phyloP scores from a whole-genome alignment of 2,888 invertebrate species.

The Ectemnius lituratus region DNA sequence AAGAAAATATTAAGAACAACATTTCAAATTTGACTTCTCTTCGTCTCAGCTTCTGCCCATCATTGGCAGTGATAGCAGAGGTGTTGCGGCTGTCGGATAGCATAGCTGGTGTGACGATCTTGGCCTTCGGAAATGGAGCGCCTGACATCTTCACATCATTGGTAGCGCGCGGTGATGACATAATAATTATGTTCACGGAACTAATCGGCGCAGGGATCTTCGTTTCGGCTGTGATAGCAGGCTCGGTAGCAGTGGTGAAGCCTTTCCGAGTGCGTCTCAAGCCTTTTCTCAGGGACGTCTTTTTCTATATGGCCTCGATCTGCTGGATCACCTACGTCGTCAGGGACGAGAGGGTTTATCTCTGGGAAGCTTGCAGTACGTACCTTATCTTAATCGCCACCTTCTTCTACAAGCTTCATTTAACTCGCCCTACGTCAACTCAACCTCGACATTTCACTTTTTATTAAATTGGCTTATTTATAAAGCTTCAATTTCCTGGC shows the following conservation, averaged over 20 bases:
- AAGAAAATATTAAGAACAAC: too few relatives aligned
- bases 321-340: conserved; percentile 79
- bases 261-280: conserved; percentile 78
- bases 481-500: conserved; percentile 15
- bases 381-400: conserved; percentile 3
- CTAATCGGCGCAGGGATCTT: conserved; percentile 82
- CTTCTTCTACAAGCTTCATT: not conserved
- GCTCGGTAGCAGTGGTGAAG: conserved; percentile 79
- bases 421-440: too few relatives aligned
- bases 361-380: conserved; percentile 79
- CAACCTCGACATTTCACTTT: too few relatives aligned
- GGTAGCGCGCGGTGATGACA: conserved; percentile 78
- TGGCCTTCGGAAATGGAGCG: conserved; percentile 86
- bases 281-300: conserved; percentile 68
- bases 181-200: conserved; percentile 76
- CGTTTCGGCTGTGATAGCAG: conserved; percentile 81
- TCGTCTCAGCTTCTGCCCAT: conserved; percentile 79
- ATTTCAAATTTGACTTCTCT: too few relatives aligned
- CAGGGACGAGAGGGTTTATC: conserved; percentile 76
- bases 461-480: too few relatives aligned
- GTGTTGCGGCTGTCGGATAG: conserved; percentile 79
- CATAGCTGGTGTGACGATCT: conserved; percentile 83
- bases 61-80: conserved; percentile 78
- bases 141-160: conserved; percentile 84
- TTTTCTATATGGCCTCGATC: conserved; percentile 75